Conservation (phyloP, 2,888 invertebrate species). For the Chirona hameri region DNA sequence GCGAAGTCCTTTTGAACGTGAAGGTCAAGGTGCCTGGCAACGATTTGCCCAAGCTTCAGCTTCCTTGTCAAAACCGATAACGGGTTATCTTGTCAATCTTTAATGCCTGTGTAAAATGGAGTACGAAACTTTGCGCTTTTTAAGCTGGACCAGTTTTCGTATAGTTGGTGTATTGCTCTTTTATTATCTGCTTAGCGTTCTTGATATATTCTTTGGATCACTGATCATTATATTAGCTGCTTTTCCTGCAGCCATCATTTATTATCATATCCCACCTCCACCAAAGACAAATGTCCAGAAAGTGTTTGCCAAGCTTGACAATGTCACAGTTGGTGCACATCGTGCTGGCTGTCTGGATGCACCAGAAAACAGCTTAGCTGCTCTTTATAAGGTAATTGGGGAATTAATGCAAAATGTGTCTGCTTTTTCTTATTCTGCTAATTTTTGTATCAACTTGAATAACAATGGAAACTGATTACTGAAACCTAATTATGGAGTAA, state of each 20-base stretch:
- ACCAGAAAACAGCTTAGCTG: slow-evolving; percentile 73
- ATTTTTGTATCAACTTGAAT: too few species aligned
- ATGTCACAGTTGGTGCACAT: slow-evolving; percentile 53
- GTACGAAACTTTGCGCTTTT: background rate
- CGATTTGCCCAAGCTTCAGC: too few species aligned
- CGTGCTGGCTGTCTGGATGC: slow-evolving; percentile 71
- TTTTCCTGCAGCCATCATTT: background rate
- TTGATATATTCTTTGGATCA: background rate
- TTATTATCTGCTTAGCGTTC: background rate
- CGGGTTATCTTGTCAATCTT: background rate
- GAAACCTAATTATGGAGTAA: too few species aligned
- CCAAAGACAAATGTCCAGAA: background rate
- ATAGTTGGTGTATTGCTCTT: background rate
- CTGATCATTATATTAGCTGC: background rate
- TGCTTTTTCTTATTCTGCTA: too few species aligned
- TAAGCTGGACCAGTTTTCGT: background rate
- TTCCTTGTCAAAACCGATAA: too few species aligned
- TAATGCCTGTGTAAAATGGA: background rate
- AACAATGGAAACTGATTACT: too few species aligned
- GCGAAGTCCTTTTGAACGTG: too few species aligned
- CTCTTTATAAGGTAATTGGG: slow-evolving; percentile 56
- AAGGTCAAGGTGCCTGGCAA: too few species aligned
- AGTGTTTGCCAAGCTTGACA: background rate
- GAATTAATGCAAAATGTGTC: background rate
- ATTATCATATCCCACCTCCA: background rate